Percentiles rank a stretch among this genome's conserved stretches.
phyloP scores from a whole-genome alignment of 2,797 vertebrate genomes.

The Pterois miles region DNA sequence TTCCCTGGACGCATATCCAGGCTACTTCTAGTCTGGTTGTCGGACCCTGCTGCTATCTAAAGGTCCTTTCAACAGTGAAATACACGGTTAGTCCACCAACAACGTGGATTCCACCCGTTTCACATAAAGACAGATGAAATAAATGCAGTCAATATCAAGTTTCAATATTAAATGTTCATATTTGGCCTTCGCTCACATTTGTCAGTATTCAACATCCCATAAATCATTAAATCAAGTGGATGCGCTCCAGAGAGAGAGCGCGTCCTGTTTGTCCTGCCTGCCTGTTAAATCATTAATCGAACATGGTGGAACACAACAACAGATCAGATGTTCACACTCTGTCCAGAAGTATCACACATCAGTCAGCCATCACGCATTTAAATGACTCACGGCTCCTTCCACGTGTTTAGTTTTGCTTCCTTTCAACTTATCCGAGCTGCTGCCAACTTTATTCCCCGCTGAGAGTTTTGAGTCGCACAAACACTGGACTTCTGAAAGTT shows the following conservation, averaged over 20 bases:
- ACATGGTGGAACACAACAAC: not conserved
- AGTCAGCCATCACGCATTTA: not conserved
- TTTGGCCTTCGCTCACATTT: not conserved
- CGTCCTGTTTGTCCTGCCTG: constrained; percentile 14
- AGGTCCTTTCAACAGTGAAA: not conserved
- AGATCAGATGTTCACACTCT: not conserved
- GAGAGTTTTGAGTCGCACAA: not conserved
- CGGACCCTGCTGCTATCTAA: not conserved
- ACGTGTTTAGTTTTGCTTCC: constrained; percentile 9
- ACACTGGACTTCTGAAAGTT: not conserved
- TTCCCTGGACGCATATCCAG: not conserved
- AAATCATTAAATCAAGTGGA: constrained; percentile 51
- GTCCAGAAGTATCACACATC: not conserved
- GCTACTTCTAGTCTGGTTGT: not conserved
- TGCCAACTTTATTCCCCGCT: constrained; percentile 20
- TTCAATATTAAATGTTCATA: constrained; percentile 50
- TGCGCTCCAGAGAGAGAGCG: not conserved
- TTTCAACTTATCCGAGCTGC: not conserved
- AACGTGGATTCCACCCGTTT: not conserved
- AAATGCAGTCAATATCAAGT: no score
- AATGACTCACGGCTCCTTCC: constrained; percentile 15
- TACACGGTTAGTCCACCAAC: not conserved
- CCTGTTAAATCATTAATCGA: constrained; percentile 42
- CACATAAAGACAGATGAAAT: not conserved
- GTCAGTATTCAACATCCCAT: constrained; percentile 23